A percentile compares a stretch with the other conserved stretches of the same genome.
These are phyloP conservation scores for Odontamblyopus lacepedii DNA, from an alignment of 2,797 vertebrate species.

Conservation along the genomic window DNA sequence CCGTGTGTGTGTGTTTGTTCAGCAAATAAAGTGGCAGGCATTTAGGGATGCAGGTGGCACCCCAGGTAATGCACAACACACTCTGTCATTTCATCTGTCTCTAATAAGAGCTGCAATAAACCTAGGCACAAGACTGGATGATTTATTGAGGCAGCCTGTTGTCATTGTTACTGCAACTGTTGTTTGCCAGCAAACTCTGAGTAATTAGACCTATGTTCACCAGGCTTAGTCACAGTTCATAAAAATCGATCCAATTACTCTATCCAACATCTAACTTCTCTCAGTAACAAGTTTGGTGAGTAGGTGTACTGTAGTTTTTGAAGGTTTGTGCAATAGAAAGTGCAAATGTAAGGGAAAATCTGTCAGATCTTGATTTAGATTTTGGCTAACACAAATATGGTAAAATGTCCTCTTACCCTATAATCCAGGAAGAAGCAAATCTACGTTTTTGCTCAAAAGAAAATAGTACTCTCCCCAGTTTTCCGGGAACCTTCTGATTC, in stretches of 20 bases:
- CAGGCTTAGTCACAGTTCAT: conserved; percentile 8
- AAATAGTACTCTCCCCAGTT: not conserved
- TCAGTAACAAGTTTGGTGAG: not conserved
- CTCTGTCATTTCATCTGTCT: conserved; percentile 64
- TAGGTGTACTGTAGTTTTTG: not conserved
- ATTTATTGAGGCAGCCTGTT: conserved; percentile 63
- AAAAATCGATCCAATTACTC: not conserved
- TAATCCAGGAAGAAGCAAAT: not conserved
- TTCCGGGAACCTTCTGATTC: too few species aligned
- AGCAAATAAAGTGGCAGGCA: conserved; percentile 59
- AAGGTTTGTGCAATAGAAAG: not conserved
- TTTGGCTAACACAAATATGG: not conserved
- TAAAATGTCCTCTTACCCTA: not conserved
- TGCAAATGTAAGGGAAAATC: not conserved
- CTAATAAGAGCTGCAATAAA: conserved; percentile 63
- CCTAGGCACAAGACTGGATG: conserved; percentile 44
- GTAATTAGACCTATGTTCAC: conserved; percentile 51
- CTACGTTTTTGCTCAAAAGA: not conserved
- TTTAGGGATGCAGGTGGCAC: conserved; percentile 48
- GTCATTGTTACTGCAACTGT: conserved; percentile 57
- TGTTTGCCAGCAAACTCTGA: conserved; percentile 50
- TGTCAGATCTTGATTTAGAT: not conserved
- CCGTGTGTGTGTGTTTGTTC: conserved; percentile 46
- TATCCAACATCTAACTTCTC: not conserved
- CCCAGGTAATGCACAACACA: conserved; percentile 61